Conservation (phyloP, 1,140 invertebrate genomes). For the Drosophila kanapiae region DNA sequence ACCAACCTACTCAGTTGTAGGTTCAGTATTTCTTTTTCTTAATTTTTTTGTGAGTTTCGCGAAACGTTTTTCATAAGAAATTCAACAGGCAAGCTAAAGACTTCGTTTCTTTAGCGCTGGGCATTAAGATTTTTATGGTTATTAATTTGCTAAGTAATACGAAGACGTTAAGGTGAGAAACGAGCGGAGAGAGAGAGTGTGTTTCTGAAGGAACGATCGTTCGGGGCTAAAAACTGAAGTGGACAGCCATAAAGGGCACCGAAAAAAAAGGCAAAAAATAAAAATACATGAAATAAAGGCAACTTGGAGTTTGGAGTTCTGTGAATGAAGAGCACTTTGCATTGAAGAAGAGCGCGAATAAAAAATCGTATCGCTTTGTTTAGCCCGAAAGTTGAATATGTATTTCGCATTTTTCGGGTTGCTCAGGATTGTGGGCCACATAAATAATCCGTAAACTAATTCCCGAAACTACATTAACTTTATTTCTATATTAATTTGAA, state of each 20-base stretch:
- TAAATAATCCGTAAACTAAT: conserved; percentile 35
- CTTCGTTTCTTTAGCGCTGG: conserved; percentile 75
- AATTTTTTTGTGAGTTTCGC: conserved; percentile 41
- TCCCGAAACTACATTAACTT: not conserved
- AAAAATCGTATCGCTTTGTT: conserved; percentile 30
- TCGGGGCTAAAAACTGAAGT: conserved; percentile 31
- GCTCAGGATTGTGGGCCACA: conserved; percentile 43
- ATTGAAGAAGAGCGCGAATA: conserved; percentile 53
- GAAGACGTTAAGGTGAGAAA: conserved; percentile 58
- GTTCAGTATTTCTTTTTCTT: conserved; percentile 34
- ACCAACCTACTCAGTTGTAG: conserved; percentile 52
- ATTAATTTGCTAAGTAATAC: conserved; percentile 83
- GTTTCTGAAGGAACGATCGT: conserved; percentile 14
- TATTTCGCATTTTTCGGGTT: not conserved
- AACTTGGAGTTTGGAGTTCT: conserved; percentile 56
- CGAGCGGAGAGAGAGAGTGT: conserved; percentile 2
- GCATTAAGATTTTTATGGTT: conserved; percentile 84
- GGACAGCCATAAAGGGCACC: conserved; percentile 29
- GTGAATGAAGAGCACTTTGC: conserved; percentile 82
- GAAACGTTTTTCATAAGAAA: conserved; percentile 79
- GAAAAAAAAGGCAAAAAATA: conserved; percentile 18
- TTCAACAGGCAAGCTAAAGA: conserved; percentile 80
- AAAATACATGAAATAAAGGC: not conserved
- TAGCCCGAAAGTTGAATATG: conserved; percentile 15
- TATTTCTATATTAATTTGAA: not conserved